Percentiles rank a stretch among this genome's conserved stretches.
phyloP scores from a whole-genome alignment of 2,113 vertebrate genomes.

The Willisornis vidua region DNA sequence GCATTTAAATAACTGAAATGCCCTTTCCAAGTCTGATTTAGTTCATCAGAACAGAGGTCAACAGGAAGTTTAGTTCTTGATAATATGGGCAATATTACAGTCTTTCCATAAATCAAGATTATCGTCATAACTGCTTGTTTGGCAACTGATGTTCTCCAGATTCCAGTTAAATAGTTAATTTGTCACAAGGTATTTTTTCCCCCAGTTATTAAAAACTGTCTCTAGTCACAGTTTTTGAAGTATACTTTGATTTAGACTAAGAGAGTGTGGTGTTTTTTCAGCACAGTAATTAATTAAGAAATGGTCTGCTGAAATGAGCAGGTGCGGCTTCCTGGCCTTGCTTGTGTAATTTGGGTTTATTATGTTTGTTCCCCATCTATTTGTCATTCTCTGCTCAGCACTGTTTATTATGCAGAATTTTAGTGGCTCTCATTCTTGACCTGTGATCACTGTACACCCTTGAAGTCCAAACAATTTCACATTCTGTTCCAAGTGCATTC shows the following conservation, averaged over 20 bases:
- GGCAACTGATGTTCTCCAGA: background rate
- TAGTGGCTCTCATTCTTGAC: background rate
- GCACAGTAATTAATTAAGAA: background rate
- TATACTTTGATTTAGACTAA: background rate
- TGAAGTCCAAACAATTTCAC: background rate
- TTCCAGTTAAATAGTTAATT: background rate
- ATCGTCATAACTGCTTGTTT: background rate
- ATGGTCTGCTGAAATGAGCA: background rate
- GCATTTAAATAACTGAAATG: background rate
- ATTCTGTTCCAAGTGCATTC: background rate
- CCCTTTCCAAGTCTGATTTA: background rate
- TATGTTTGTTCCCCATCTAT: background rate
- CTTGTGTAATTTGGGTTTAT: background rate
- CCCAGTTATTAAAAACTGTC: background rate
- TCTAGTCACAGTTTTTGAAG: background rate
- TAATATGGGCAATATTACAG: background rate
- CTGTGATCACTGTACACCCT: background rate
- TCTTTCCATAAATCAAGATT: background rate
- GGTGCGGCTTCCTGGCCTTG: background rate
- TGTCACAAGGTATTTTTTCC: background rate
- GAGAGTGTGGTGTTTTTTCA: background rate
- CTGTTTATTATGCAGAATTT: background rate
- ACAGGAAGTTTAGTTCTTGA: background rate
- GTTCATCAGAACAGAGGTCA: background rate
- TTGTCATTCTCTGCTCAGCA: background rate